phyloP scores from a whole-genome alignment of 2,888 invertebrate species.

The Galerucella pusilla region DNA sequence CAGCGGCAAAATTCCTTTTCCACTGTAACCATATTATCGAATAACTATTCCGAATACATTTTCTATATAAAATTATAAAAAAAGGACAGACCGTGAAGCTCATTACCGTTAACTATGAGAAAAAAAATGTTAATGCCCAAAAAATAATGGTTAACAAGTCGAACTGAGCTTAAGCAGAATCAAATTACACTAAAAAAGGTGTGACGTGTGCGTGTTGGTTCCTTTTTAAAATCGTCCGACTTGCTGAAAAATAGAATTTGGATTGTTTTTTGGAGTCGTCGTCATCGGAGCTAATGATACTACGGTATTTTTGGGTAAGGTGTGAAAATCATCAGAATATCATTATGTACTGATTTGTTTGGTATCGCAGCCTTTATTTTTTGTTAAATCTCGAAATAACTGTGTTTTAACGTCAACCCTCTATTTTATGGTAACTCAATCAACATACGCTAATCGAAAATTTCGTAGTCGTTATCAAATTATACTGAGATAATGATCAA shows the following conservation, averaged over 20 bases:
- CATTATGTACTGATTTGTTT: constrained; percentile 27
- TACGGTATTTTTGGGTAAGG: constrained; percentile 16
- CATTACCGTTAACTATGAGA: constrained; percentile 35
- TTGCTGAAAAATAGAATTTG: constrained; percentile 28
- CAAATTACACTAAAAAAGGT: constrained; percentile 35
- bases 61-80: constrained; percentile 21
- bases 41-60: constrained; percentile 30
- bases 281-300: constrained; percentile 26
- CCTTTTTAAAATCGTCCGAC: constrained; percentile 27
- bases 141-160: constrained; percentile 35
- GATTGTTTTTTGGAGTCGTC: constrained; percentile 12
- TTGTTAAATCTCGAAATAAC: constrained; percentile 20
- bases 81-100: constrained; percentile 27
- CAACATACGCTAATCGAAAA: constrained; percentile 8
- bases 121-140: constrained; percentile 36
- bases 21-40: constrained; percentile 19
- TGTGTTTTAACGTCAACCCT: constrained; percentile 21
- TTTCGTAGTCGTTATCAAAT: constrained; percentile 23
- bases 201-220: constrained; percentile 33
- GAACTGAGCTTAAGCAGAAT: constrained; percentile 29
- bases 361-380: constrained; percentile 24
- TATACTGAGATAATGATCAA: background rate
- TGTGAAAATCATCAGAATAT: constrained; percentile 37
- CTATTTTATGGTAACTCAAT: constrained; percentile 26
- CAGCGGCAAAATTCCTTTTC: constrained; percentile 20